A percentile compares a stretch with the other conserved stretches of the same genome.
Conservation (phyloP, 1,140 invertebrate species). For the Zaprionus ghesquierei region DNA sequence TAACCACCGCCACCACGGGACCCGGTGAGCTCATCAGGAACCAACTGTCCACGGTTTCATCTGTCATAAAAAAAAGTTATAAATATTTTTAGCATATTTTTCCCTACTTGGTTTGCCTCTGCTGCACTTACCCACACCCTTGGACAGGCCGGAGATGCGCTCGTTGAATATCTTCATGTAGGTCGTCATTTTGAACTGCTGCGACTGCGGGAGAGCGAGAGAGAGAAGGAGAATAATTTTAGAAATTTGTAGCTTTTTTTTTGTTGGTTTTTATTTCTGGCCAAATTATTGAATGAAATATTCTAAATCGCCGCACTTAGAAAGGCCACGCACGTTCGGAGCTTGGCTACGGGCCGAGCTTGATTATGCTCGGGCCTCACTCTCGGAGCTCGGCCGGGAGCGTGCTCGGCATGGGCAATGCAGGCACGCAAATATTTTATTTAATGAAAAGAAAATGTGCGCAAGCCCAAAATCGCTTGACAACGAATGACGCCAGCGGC, state of each 20-base stretch:
- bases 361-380: conserved; percentile 61
- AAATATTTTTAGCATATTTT: background rate
- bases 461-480: conserved; percentile 42
- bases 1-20: conserved; percentile 84
- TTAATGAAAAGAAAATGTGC: conserved; percentile 74
- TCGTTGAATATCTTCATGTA: conserved; percentile 80
- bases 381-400: conserved; percentile 1
- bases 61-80: conserved; percentile 82
- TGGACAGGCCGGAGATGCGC: conserved; percentile 71
- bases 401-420: conserved; percentile 66
- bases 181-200: conserved; percentile 59
- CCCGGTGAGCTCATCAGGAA: conserved; percentile 86
- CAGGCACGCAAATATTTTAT: conserved; percentile 64
- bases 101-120: too few species aligned
- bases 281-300: conserved; percentile 78
- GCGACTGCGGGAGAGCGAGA: conserved; percentile 21
- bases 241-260: conserved; percentile 46
- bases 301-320: conserved; percentile 61
- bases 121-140: conserved; percentile 72
- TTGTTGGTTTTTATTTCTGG: conserved; percentile 15
- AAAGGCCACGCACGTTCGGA: conserved; percentile 57
- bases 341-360: conserved; percentile 21
- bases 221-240: conserved; percentile 29
- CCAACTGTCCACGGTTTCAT: conserved; percentile 86
- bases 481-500: conserved; percentile 63